These are phyloP conservation scores for Cyprinus carpio DNA, from an alignment of 2,113 vertebrate genomes.

Conservation along the genomic window DNA sequence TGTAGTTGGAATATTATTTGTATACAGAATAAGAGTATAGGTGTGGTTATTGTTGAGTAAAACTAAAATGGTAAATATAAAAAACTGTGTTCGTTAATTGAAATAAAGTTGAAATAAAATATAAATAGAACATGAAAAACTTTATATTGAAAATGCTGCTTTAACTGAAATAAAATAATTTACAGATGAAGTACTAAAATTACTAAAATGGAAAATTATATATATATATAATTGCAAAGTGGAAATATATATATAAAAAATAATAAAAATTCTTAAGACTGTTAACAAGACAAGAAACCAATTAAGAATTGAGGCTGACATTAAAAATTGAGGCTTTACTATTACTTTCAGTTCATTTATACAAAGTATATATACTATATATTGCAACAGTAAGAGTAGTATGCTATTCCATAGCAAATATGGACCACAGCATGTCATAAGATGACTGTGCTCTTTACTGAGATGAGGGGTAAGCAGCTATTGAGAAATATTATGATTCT, in stretches of 20 bases:
- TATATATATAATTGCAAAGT: no score
- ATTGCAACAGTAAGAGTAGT: neutral
- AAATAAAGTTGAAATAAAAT: neutral
- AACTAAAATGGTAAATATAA: neutral
- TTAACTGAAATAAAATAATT: no score
- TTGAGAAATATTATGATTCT: neutral
- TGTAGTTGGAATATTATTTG: no score
- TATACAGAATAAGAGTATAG: no score
- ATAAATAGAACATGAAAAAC: no score
- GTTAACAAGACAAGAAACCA: neutral
- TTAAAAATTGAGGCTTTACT: neutral
- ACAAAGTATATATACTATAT: neutral
- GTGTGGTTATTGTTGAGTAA: neutral
- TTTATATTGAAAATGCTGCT: no score
- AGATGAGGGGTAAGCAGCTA: neutral
- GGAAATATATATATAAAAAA: no score
- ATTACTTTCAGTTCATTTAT: neutral
- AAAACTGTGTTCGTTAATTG: neutral
- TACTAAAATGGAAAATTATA: no score
- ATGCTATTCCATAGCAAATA: neutral
- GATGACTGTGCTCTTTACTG: neutral
- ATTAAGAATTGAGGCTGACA: no score
- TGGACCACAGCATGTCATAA: neutral
- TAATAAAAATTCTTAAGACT: no score
- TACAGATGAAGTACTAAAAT: no score